Base-by-base conservation (phyloP, 2,113 vertebrate species). In the Ceyx melanurus region DNA sequence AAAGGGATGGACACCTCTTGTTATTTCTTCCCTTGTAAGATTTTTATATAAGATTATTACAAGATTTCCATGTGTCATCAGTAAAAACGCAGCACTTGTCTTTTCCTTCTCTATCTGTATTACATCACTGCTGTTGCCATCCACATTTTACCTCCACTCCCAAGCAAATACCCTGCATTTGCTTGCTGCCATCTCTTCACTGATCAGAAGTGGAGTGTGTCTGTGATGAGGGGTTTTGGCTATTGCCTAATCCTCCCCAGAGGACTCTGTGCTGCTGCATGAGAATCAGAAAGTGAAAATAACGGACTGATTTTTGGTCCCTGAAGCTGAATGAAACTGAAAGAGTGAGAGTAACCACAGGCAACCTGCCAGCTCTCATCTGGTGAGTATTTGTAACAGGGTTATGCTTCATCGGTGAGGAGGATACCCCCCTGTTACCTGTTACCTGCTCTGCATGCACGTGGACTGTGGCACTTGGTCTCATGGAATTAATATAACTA, bases 211-310 rank as follows among this genome's bases (percentile, higher is more conserved):
- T 13, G 33, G 26, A 0, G 5, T 29, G 33, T 8, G 2, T 31
- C 51, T 23, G n/a, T 31, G 45, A 17, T 0, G 0, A 37, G 35
- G 40, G 17, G 19, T 43, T 86, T 56, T 4, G 1, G 23, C 61
- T 37, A 18, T 22, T 35, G 15, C 57, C 46, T 51, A 12, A 74
- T 35, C 40, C 51, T 66, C n/a, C 72, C 51, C 46, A 62, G 51
- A 3, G 2, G 82, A 23, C 46, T 46, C 53, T 1, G 5, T 61
- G 57, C 68, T 79, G 33, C 54, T 66, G 46, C 3, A 1, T 28
- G 75, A 80, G 42, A 48, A 88, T 33, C 42, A 56, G 94, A 93
- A 94, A 94, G 64, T 42, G 90, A 88, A 93, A 94, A 50, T 51
- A 85, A 53, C 3, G 0, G 12, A 3, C 29, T 40, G 50, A 65